Base-by-base conservation (phyloP, 2,888 invertebrate species). In the Perdita meconis region DNA sequence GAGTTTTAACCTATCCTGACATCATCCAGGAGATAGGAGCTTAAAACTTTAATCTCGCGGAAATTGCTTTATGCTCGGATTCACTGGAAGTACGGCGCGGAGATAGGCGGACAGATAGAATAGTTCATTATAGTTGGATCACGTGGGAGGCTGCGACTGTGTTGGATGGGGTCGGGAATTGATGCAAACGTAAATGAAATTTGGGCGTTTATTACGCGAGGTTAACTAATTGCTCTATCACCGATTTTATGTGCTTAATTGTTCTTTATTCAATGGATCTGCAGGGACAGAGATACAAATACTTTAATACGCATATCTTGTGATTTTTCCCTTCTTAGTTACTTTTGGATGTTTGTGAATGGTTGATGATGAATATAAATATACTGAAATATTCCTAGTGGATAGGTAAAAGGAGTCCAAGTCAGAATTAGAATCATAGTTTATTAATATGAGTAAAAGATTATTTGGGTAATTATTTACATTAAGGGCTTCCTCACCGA, bases 1-100 rank as follows among this genome's bases (percentile, higher is more conserved):
- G 60, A 47, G 59, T 65, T 79, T 81, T 78, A 74, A 83, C 80
- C 78, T 66, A 65, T 78, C 57, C 57, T 38, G 80, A 68, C 74
- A 53, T 44, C 64, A 26, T 51, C 38, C 30, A 19, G 50, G 55
- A 40, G 67, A 71, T 59, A 40, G 40, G 56, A 8, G 34, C 42
- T 10, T n/a, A 47, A 0, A 36, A 44, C 26, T 34, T 64, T 51
- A 26, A 47, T 16, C 42, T 12, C n/a, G 53, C 24, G 75, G 63
- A 67, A 67, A 74, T 76, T 74, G 67, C 66, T 22, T 40, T 12
- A n/a, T 61, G 73, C 71, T 44, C 4, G 36, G 24, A 34, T 36
- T 42, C 56, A 16, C 61, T 26, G 38, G n/a, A 24, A 24, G 47
- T 56, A 5, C 50, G 30, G 44, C 44, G 38, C 61, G 5, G 10